Conservation (phyloP, 2,888 invertebrate genomes). For the Serripes groenlandicus region DNA sequence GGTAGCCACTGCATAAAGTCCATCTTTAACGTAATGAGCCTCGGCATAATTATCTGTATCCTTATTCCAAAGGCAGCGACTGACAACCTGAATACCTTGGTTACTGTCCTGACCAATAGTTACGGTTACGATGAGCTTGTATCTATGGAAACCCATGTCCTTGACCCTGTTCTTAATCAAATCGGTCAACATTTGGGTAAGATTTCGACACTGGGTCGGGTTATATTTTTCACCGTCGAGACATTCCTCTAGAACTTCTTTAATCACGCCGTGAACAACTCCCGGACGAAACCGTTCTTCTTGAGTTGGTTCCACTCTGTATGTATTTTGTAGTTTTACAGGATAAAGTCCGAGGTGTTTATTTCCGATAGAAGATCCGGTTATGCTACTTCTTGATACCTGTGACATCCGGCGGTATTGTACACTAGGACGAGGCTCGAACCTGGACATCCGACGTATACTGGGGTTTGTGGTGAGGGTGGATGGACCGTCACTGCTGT, state of each 20-base stretch:
- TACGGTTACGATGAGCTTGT: constrained; percentile 81
- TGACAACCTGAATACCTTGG: constrained; percentile 78
- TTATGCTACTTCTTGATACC: constrained; percentile 76
- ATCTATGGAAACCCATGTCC: constrained; percentile 79
- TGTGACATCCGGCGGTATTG: constrained; percentile 79
- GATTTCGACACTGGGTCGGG: constrained; percentile 75
- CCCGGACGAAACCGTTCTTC: constrained; percentile 77
- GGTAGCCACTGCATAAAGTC: constrained; percentile 81
- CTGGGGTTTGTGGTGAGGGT: constrained; percentile 69
- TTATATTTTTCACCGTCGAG: constrained; percentile 82
- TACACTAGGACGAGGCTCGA: constrained; percentile 74
- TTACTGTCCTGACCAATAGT: constrained; percentile 79
- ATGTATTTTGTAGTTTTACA: constrained; percentile 79
- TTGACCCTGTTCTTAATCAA: constrained; percentile 81
- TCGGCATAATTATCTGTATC: constrained; percentile 82
- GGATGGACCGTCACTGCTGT: constrained; percentile 38
- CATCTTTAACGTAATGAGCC: constrained; percentile 74
- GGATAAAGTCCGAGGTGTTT: constrained; percentile 70
- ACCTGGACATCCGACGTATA: constrained; percentile 74
- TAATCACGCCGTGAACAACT: constrained; percentile 73
- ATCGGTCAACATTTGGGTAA: constrained; percentile 80
- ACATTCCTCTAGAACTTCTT: constrained; percentile 76
- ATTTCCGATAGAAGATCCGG: constrained; percentile 73
- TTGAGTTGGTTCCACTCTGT: constrained; percentile 74
- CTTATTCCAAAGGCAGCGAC: constrained; percentile 81